A percentile compares a stretch with the other conserved stretches of the same genome.
phyloP scores from a whole-genome alignment of 2,113 vertebrate species.

The Macroglossus sobrinus region DNA sequence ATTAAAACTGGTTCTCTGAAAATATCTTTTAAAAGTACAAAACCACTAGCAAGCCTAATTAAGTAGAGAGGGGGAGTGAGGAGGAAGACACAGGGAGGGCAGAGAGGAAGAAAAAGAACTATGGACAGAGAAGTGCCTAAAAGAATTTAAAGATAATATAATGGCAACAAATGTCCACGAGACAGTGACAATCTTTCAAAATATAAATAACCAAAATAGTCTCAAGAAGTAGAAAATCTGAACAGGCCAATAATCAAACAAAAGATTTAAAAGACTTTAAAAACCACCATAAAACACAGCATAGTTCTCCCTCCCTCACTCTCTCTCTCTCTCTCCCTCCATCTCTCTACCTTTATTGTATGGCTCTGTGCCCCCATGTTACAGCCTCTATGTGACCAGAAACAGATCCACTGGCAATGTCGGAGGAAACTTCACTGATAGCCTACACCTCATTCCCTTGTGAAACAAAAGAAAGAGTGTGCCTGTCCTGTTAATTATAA shows the following conservation, averaged over 20 bases:
- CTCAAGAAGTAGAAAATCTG: neutral
- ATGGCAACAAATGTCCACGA: neutral
- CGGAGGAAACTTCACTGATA: neutral
- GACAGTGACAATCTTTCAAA: neutral
- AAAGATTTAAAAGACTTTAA: neutral
- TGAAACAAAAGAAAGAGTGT: neutral
- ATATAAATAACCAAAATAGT: neutral
- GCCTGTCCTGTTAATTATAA: neutral
- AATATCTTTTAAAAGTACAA: neutral
- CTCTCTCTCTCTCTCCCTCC: neutral
- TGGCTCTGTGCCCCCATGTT: neutral
- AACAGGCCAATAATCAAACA: neutral
- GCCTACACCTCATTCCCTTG: neutral
- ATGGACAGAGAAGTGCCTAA: neutral
- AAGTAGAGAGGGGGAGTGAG: neutral
- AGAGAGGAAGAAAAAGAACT: neutral
- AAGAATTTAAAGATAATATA: neutral
- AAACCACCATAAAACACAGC: neutral
- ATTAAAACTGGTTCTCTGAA: neutral
- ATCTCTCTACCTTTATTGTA: neutral
- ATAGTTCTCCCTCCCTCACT: neutral
- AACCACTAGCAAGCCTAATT: neutral
- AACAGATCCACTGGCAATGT: neutral
- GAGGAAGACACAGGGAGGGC: no score
- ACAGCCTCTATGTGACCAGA: neutral